Conservation (phyloP, 2,113 vertebrate species). For the Caretta caretta region DNA sequence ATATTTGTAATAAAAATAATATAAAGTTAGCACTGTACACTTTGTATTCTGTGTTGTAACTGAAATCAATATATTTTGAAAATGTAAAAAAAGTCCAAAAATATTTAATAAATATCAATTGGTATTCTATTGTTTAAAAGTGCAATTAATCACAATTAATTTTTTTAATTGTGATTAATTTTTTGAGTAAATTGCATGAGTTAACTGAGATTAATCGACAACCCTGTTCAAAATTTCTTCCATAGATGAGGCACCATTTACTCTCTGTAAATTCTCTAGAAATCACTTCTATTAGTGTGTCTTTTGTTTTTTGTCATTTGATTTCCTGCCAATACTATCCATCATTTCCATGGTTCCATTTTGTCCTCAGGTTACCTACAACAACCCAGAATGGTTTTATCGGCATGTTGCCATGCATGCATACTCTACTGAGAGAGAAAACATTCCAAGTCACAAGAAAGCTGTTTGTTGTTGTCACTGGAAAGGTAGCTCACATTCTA, state of each 20-base stretch:
- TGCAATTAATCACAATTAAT: too few species aligned
- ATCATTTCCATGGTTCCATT: neutral
- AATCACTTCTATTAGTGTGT: neutral
- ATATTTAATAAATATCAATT: too few species aligned
- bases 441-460: slow-evolving; percentile 42
- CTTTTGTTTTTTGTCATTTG: neutral
- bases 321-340: slow-evolving; percentile 31
- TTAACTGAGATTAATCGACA: too few species aligned
- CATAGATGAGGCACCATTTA: neutral
- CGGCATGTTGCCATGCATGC: slow-evolving; percentile 82
- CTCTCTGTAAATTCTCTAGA: slow-evolving; percentile 22
- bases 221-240: neutral
- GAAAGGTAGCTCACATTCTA: slow-evolving; percentile 63
- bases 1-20: too few species aligned
- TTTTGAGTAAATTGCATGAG: too few species aligned
- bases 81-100: too few species aligned
- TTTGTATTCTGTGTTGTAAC: too few species aligned
- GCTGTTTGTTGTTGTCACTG: slow-evolving; percentile 82
- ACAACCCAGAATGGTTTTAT: slow-evolving; percentile 86
- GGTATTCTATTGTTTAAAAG: too few species aligned
- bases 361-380: slow-evolving; percentile 31
- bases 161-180: too few species aligned
- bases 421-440: slow-evolving; percentile 78
- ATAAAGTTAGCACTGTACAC: too few species aligned
- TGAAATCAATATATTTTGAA: too few species aligned